Conservation (phyloP, 2,113 vertebrate species). For the Trematomus loennbergii region DNA sequence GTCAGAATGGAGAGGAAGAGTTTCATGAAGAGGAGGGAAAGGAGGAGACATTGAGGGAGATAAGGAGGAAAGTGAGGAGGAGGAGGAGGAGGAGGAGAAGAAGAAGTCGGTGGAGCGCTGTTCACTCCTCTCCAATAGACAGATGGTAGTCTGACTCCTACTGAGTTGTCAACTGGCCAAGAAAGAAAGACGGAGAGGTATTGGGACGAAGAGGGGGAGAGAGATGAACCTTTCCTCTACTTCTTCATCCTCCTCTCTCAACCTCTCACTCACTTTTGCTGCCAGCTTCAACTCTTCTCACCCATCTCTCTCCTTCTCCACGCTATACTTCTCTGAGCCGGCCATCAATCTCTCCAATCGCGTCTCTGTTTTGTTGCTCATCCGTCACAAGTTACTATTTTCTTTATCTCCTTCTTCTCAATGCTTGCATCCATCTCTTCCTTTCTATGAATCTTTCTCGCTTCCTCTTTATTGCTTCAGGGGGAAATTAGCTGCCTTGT, state of each 20-base stretch:
- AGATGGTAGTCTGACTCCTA: constrained; percentile 78
- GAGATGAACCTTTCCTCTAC: constrained; percentile 69
- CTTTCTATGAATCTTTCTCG: background rate
- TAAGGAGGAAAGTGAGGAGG: constrained; percentile 40
- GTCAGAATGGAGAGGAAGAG: constrained; percentile 63
- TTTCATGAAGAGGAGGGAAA: constrained; percentile 38
- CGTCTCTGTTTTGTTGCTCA: constrained; percentile 51
- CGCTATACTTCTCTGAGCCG: constrained; percentile 23
- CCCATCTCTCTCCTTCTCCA: constrained; percentile 25
- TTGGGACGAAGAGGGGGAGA: constrained; percentile 45
- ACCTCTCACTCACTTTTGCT: constrained; percentile 70
- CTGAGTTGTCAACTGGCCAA: constrained; percentile 77
- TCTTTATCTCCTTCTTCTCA: constrained; percentile 38
- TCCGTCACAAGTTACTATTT: constrained; percentile 64
- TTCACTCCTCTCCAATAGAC: constrained; percentile 63
- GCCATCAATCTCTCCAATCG: constrained; percentile 49
- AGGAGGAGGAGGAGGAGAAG: constrained; percentile 8
- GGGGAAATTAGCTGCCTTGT: constrained; percentile 48
- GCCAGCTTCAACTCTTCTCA: constrained; percentile 62
- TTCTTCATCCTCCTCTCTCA: constrained; percentile 68
- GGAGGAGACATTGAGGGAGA: constrained; percentile 20
- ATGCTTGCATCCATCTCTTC: constrained; percentile 32
- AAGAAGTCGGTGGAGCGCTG: constrained; percentile 46
- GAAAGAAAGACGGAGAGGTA: constrained; percentile 43
- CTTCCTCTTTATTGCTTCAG: constrained; percentile 20